Conservation (phyloP, 2,888 invertebrate species). For the Gnatocerus cornutus region DNA sequence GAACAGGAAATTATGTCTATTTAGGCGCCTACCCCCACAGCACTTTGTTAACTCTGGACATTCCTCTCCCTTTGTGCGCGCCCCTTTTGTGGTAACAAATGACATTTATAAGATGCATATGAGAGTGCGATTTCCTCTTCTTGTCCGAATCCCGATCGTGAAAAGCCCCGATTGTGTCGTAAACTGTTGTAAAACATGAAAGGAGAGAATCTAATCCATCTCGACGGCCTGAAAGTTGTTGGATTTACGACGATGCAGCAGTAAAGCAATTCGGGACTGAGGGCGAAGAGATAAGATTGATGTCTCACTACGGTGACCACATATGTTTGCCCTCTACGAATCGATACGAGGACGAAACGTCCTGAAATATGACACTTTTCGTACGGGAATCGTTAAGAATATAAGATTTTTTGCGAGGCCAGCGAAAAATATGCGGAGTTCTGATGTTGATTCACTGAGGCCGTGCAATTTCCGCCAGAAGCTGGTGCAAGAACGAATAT, state of each 20-base stretch:
- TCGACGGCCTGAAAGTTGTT: slow-evolving; percentile 63
- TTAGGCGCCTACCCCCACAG: no score
- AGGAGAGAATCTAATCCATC: slow-evolving; percentile 67
- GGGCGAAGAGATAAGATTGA: slow-evolving; percentile 63
- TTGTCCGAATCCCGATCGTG: slow-evolving; percentile 5
- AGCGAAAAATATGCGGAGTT: slow-evolving; percentile 39
- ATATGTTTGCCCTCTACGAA: slow-evolving; percentile 59
- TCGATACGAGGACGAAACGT: slow-evolving; percentile 59
- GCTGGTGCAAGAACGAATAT: slow-evolving; percentile 44
- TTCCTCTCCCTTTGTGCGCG: not conserved
- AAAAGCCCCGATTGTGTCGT: slow-evolving; percentile 64
- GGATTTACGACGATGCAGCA: slow-evolving; percentile 63
- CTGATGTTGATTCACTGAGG: slow-evolving; percentile 48
- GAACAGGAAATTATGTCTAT: no score
- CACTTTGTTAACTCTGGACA: not conserved
- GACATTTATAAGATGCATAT: slow-evolving; percentile 23
- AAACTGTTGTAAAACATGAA: slow-evolving; percentile 66
- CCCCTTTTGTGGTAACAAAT: not conserved
- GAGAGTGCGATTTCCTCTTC: slow-evolving; percentile 1
- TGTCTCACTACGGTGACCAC: slow-evolving; percentile 66
- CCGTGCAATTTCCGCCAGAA: slow-evolving; percentile 49
- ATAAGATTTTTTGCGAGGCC: not conserved
- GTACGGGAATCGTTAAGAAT: not conserved
- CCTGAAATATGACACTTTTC: slow-evolving; percentile 57
- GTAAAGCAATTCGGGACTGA: slow-evolving; percentile 62